Base-by-base conservation (phyloP, 2,888 invertebrate genomes). In the Chrysotoxum bicinctum region DNA sequence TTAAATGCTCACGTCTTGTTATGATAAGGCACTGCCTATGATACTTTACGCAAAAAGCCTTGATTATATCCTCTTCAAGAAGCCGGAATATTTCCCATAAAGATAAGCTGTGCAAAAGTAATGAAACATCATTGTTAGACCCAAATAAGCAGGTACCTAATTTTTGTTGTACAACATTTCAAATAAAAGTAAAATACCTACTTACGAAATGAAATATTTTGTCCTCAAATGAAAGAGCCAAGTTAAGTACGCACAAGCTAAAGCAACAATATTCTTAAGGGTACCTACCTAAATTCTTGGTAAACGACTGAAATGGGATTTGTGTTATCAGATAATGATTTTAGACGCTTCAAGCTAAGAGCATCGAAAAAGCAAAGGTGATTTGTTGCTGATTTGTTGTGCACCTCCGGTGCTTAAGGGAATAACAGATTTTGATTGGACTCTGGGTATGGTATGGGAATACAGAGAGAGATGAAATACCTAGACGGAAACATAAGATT, bases 291-390 rank as follows among this genome's bases (percentile, higher is more conserved):
- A 30, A 4, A 14, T 58, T 32, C 16, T 7, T 37, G 35, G 40
- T 10, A 68, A 62, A 52, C 68, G 43, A 60, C 60, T 69, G 68
- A 70, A 81, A 81, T 75, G 62, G 69, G 62, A 81, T 75, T 81
- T 69, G 56, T 48, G 35, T 58, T 48, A 45, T 69, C 60, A 48
- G 75, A 69, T 48, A 64, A 69, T 23, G 68, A 56, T 64, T 75
- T 81, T 56, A 30, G 69, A 68, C 48, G 48, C 54, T 70, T 54
- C 40, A 26, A 75, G 64, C 19, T 50, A 48, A 62, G 19, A 45
- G 10, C 62, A 68, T 30, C 54, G 26, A 54, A 35, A 54, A 58
- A 58, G 58, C 35, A 58, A 58, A 58, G 58, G 35, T 58, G 58
- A 58, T 58, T 58, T 58, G 35, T 58, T 58, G 58, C 58, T 58